Evolutionary conservation across 1,140 invertebrate genomes (phyloP), one percentile per base, ranked within the genome.

Genomic region (Brachionus plicatilis): DNA sequence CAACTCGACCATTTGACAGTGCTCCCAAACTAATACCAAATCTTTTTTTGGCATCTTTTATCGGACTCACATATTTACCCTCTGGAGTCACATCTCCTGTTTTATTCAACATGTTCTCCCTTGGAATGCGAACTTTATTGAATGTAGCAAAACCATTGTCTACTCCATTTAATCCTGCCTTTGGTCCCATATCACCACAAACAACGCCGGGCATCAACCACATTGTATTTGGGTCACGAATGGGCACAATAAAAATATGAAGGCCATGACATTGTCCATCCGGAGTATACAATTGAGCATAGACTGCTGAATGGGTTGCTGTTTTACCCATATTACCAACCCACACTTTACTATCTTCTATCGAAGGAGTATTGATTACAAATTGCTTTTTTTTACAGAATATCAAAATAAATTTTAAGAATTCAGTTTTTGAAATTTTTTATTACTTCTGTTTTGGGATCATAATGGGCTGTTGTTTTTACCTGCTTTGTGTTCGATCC

Each of bases 291-390:
- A 98, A 90, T 89, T 97, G 94, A 3, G 96, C 96, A 90, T 95
- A 97, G 5, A 96, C 91, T 72, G 96, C 88, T 1, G 94, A 94
- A 87, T 96, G 93, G 0, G 95, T 96, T 80, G 94, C 93, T 33
- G 92, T 93, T 68, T 92, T 96, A 93, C 84, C 94, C 93, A 88
- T 86, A 85, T 89, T 88, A 7, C 88, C 88, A 7, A 93, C 95
- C 96, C 96, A 98, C 90, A 95, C 96, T 92, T 98, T 98, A 60
- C 95, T 94, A 29, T 95, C 94, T 90, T 96, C 93, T 90, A 97
- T 94, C 89, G 96, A 94, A 0, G 96, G 95, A 0, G 96, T 95
- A 88, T 97, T 93, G 9, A 98, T 91, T 29, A 97, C 91, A 90
- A 97, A 98, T 88, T 93, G 92, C 90, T 94, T 68, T 68, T 0